Conservation (phyloP, 2,888 invertebrate species). For the Diarsia brunnea region DNA sequence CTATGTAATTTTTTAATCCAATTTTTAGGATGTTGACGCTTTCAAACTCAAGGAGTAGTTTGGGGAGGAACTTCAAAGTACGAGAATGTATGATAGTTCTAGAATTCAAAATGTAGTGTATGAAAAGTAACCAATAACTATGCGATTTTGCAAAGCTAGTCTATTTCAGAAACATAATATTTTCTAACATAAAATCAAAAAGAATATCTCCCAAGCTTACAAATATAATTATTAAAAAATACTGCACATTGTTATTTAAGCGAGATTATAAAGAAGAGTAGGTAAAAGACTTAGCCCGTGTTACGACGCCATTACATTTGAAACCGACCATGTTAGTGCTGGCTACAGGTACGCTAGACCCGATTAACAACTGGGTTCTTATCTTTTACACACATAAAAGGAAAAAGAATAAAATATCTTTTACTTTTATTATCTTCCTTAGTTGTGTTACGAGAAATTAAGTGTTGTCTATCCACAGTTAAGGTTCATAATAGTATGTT, state of each 20-base stretch:
- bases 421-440: conserved; percentile 30
- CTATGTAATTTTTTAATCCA: neutral
- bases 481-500: conserved; percentile 1
- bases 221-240: conserved; percentile 27
- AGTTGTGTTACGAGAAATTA: conserved; percentile 6
- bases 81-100: neutral
- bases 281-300: conserved; percentile 25
- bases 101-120: neutral
- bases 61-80: no score
- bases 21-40: neutral
- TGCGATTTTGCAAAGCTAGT: neutral
- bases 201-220: neutral
- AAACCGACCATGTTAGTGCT: conserved; percentile 42
- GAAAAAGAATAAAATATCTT: conserved; percentile 26
- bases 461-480: neutral
- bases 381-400: conserved; percentile 42
- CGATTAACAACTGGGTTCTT: conserved; percentile 46
- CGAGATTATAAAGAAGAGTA: conserved; percentile 23
- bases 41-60: neutral
- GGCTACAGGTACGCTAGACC: conserved; percentile 31
- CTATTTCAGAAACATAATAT: neutral
- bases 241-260: conserved; percentile 10
- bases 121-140: neutral
- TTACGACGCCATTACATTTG: conserved; percentile 47
- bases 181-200: neutral